These are phyloP conservation scores for Ashinkailepas kermadecensis DNA, from an alignment of 2,888 invertebrate genomes.

Conservation along the genomic window DNA sequence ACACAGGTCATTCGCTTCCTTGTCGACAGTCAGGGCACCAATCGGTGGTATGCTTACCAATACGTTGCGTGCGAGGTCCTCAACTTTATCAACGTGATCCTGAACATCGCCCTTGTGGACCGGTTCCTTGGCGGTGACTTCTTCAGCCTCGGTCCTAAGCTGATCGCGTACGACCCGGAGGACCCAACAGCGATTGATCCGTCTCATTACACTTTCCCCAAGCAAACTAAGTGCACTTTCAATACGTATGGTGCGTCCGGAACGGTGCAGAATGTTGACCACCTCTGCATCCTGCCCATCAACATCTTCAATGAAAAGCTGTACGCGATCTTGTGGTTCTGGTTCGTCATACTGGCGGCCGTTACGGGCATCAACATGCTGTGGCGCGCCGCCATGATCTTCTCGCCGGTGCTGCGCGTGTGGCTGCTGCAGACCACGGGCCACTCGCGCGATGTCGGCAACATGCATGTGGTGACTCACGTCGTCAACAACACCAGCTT, in stretches of 20 bases:
- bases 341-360: neutral
- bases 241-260: neutral
- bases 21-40: constrained; percentile 23
- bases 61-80: constrained; percentile 41
- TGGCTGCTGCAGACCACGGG: neutral
- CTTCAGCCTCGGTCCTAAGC: neutral
- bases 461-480: neutral
- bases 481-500: constrained; percentile 13
- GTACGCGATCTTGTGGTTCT: constrained; percentile 7
- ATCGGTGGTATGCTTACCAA: constrained; percentile 43
- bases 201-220: constrained; percentile 11
- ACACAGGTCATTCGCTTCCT: constrained; percentile 1
- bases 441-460: constrained; percentile 2
- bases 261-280: neutral
- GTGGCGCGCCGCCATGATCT: neutral
- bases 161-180: neutral
- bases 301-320: constrained; percentile 20
- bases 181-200: neutral
- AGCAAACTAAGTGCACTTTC: constrained; percentile 15
- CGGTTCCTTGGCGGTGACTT: neutral
- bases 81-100: neutral
- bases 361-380: neutral
- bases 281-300: constrained; percentile 6
- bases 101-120: neutral
- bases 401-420: neutral